Evolutionary conservation across 2,797 vertebrate genomes (phyloP).

Genomic region (Aulostomus chinensis): DNA sequence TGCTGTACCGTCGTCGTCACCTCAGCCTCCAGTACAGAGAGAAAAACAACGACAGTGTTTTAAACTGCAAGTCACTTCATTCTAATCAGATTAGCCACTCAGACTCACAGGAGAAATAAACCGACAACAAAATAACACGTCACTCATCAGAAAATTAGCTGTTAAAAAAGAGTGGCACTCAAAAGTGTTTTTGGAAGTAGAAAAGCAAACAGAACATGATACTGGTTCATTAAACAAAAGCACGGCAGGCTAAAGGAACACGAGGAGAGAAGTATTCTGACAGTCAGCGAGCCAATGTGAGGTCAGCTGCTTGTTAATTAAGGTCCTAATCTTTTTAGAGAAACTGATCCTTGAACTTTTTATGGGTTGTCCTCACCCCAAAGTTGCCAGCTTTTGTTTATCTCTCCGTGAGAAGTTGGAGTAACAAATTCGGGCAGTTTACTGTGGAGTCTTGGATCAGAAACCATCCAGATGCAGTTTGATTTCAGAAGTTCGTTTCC

Average conservation of each 20-base stretch:
- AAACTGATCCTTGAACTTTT: constrained; percentile 43
- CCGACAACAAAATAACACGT: constrained; percentile 48
- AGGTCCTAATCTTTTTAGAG: constrained; percentile 26
- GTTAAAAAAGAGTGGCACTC: constrained; percentile 66
- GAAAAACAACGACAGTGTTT: constrained; percentile 61
- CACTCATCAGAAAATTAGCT: constrained; percentile 50
- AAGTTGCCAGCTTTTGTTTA: constrained; percentile 17
- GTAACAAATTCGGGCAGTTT: constrained; percentile 26
- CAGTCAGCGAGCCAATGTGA: constrained; percentile 48
- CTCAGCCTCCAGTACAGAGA: constrained; percentile 65
- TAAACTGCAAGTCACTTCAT: constrained; percentile 75
- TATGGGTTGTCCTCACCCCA: constrained; percentile 20
- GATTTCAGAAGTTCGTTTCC: constrained; percentile 43
- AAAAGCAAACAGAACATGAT: constrained; percentile 70
- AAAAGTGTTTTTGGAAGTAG: constrained; percentile 60
- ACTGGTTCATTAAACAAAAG: constrained; percentile 63
- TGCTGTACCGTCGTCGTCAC: constrained; percentile 59
- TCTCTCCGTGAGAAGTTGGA: constrained; percentile 25
- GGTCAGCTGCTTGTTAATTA: constrained; percentile 46
- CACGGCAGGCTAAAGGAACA: constrained; percentile 65
- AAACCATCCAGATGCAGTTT: constrained; percentile 32
- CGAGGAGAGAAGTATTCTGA: constrained; percentile 56
- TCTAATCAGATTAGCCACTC: constrained; percentile 60
- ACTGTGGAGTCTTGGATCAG: constrained; percentile 15
- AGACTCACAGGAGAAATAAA: constrained; percentile 61